Base-by-base conservation (phyloP, 2,113 vertebrate species). In the Chauna torquata region DNA sequence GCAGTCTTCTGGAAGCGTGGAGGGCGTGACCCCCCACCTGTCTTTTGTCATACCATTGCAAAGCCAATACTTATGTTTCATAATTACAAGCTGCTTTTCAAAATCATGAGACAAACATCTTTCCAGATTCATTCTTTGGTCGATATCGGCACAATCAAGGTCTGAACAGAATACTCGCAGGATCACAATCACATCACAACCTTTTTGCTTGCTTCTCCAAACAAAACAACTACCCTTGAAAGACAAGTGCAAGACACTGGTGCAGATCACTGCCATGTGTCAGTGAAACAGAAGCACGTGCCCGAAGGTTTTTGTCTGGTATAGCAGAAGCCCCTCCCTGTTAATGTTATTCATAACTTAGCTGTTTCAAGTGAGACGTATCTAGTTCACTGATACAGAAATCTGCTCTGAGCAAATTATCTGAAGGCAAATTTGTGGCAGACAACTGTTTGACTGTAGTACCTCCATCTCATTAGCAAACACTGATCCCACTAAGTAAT, bases 401-500 rank as follows among this genome's bases (percentile, higher is more conserved):
- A 95, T 89, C 88, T 89, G 92, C 94, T 89, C 70, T 94, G 92
- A 97, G 95, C 78, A 94, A 95, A 91, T 97, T 95, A 94, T 92
- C 88, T 76, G 52, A 49, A 94, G 92, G 91, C 91, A 91, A 94
- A 89, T 96, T 90, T 91, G 81, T 92, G 75, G 94, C 91, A 95
- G 91, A 17, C 55, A 74, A 12, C 40, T 3, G 84, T 90, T 65
- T 86, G 69, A 36, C 74, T 68, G 66, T 3, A 72, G 89, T 9
- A 95, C 86, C 84, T n/a, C 92, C 92, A 91, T 90, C 96, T 94
- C 89, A 87, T 96, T 91, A 94, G 78, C 62, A 86, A 74, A 47
- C 72, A 61, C 62, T 96, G 91, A 96, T 94, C 94, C 96, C 84
- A 65, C 95, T 97, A 97, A 94, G 95, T 65, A 94, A 94, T 95